A percentile compares a stretch with the other conserved stretches of the same genome.
Conservation (phyloP, 2,797 vertebrate species). For the Eulemur rubriventer region DNA sequence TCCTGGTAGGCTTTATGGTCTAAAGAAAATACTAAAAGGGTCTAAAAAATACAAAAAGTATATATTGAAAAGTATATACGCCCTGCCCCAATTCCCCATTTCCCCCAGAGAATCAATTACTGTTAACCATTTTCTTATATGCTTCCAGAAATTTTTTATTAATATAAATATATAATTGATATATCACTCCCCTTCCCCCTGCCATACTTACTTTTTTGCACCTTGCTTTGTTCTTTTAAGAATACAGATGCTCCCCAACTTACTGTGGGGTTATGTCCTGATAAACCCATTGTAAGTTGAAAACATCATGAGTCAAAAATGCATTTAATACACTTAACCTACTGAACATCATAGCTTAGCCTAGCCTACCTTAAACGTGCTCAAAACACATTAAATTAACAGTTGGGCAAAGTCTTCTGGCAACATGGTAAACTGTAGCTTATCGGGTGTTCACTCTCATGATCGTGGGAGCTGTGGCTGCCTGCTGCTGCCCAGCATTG, state of each 20-base stretch:
- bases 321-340: background rate
- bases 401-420: background rate
- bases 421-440: background rate
- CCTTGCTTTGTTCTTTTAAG: slow-evolving; percentile 31
- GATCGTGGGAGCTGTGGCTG: background rate
- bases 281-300: background rate
- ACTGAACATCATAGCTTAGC: background rate
- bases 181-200: background rate
- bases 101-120: background rate
- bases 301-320: background rate
- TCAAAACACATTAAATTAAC: background rate
- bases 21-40: background rate
- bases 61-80: background rate
- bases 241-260: background rate
- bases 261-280: background rate
- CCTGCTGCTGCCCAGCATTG: background rate
- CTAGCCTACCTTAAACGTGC: background rate
- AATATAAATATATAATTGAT: background rate
- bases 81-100: background rate
- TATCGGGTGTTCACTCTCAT: background rate
- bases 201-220: background rate
- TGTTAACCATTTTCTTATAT: background rate
- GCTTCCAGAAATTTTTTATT: background rate
- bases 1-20: background rate
- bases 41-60: background rate